These are phyloP conservation scores for Erythrocercus mccallii DNA, from an alignment of 2,113 vertebrate genomes.

Conservation along the genomic window DNA sequence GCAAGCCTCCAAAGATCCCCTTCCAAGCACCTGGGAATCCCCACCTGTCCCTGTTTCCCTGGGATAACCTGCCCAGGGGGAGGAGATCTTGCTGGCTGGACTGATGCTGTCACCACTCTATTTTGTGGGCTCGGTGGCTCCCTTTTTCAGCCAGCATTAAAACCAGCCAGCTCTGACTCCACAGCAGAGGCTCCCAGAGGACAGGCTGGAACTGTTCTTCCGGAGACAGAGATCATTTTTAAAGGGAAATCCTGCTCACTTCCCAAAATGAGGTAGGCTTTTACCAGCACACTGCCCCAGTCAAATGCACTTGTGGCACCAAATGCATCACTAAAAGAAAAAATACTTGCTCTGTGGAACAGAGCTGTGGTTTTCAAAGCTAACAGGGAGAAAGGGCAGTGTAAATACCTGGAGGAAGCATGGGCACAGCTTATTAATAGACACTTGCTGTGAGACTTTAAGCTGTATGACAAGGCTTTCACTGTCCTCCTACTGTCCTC, in stretches of 20 bases:
- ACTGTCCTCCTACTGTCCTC: constrained; percentile 23
- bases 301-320: background rate
- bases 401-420: constrained; percentile 54
- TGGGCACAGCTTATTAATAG: constrained; percentile 37
- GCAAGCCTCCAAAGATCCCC: background rate
- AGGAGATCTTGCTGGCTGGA: background rate
- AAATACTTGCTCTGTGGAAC: background rate
- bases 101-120: background rate
- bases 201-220: background rate
- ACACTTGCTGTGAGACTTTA: constrained; percentile 15
- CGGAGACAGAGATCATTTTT: background rate
- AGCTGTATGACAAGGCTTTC: constrained; percentile 18
- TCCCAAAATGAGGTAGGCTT: constrained; percentile 3
- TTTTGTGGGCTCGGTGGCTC: background rate
- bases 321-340: background rate
- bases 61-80: background rate
- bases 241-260: constrained; percentile 34
- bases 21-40: background rate
- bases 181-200: background rate
- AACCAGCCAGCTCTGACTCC: background rate
- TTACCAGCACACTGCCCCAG: background rate
- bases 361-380: constrained; percentile 44
- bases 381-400: constrained; percentile 22
- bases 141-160: background rate
- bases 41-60: background rate